These are phyloP conservation scores for Artemia sinica DNA, from an alignment of 2,888 invertebrate species.

Conservation along the genomic window DNA sequence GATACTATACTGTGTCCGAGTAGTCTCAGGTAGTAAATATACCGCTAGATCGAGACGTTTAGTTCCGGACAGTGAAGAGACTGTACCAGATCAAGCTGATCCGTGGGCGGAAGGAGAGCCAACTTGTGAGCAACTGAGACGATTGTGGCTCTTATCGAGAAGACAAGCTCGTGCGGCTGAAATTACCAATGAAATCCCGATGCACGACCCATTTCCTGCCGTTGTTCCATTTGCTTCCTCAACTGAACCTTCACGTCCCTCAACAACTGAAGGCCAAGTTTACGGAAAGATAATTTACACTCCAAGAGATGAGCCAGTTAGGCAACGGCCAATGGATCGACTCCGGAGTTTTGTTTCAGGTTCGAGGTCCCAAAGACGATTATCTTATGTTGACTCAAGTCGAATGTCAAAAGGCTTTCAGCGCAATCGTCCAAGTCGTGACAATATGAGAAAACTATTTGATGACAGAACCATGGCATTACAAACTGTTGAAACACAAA, in stretches of 20 bases:
- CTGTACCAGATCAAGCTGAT: constrained; percentile 1
- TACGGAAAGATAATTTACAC: constrained; percentile 35
- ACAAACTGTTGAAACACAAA: constrained; percentile 28
- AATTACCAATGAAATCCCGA: constrained; percentile 68
- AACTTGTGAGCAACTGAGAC: constrained; percentile 65
- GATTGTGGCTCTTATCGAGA: constrained; percentile 82
- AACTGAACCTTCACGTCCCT: constrained; percentile 9
- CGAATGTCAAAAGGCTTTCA: constrained; percentile 33
- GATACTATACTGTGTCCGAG: no score
- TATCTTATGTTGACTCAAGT: constrained; percentile 24
- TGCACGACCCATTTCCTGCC: constrained; percentile 56
- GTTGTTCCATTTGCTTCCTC: constrained; percentile 26
- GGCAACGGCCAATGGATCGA: constrained; percentile 34
- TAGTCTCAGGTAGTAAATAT: no score
- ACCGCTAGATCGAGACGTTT: no score
- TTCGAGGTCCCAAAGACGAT: constrained; percentile 31
- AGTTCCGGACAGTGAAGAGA: background rate
- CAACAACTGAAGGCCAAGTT: constrained; percentile 28
- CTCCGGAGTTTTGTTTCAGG: constrained; percentile 27
- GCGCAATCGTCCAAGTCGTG: constrained; percentile 48
- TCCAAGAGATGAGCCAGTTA: constrained; percentile 32
- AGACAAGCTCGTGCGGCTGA: constrained; percentile 70
- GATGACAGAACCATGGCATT: constrained; percentile 28
- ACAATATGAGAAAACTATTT: constrained; percentile 51
- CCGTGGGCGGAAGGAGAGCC: constrained; percentile 40